Base-by-base conservation (phyloP, 2,888 invertebrate genomes). In the Calliphora vomitoria region DNA sequence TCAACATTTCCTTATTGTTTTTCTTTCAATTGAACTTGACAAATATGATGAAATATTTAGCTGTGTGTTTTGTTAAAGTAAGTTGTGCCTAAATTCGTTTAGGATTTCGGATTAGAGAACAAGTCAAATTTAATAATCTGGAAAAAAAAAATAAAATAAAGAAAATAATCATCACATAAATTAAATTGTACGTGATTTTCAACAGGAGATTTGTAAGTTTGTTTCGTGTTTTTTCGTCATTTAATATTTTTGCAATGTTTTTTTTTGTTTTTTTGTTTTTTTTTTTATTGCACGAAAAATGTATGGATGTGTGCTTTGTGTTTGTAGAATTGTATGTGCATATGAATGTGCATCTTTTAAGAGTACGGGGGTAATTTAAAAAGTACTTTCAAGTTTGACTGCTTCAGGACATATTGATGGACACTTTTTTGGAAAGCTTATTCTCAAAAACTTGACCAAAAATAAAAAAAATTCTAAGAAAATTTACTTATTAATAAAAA, bases 121-220 rank as follows among this genome's bases (percentile, higher is more conserved):
- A n/a, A n/a, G 58, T 58, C 5, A 60, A 60, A n/a, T 60, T 35
- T 68, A 50, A 71, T 53, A 71, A 53, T 53, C 35, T 71, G 18
- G 35, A 71, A 69, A 68, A 69, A 68, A 69, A 66, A 44, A 68
- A n/a, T 10, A 35, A 69, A 18, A 53, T n/a, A 71, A 71, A 35
- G 20, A 68, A 44, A 44, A 68, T 4, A 68, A 41, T 44, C 31
- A 71, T 47, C 25, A 41, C 35, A 35, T 18, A 76, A 71, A 50
- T 71, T 5, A 71, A 71, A 71, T 71, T 76, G 64, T 76, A 71
- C 83, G 83, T 83, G 83, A 76, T 83, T 83, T 83, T 83, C 18
- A 76, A 64, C 69, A 55, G 83, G 64, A 69, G 82, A 64, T 82
- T 81, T 38, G 47, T 50, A 69, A 50, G 18, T 71, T 35, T 60